A percentile compares a stretch with the other conserved stretches of the same genome.
These are phyloP conservation scores for Dipodomys spectabilis DNA, from an alignment of 2,113 vertebrate species.

Conservation along the genomic window DNA sequence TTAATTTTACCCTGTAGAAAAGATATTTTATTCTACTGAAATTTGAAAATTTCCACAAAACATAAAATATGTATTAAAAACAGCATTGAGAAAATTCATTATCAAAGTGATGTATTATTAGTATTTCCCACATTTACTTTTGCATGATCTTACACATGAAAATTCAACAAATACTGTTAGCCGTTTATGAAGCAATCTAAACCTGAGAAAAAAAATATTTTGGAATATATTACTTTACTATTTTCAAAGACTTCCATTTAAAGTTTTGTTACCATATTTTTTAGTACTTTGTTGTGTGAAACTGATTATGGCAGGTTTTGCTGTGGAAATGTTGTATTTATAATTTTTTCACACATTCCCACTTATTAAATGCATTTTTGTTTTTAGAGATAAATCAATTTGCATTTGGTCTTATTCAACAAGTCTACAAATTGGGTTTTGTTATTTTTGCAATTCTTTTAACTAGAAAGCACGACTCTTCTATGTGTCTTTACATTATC, in stretches of 20 bases:
- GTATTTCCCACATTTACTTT: neutral
- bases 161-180: slow-evolving; percentile 35
- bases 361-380: slow-evolving; percentile 59
- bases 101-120: neutral
- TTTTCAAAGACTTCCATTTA: slow-evolving; percentile 31
- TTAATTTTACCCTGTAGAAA: neutral
- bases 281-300: slow-evolving; percentile 65
- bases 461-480: slow-evolving; percentile 38
- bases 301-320: slow-evolving; percentile 62
- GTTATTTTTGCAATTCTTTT: neutral
- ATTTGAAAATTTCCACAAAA: neutral
- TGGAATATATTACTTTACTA: slow-evolving; percentile 48
- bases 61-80: neutral
- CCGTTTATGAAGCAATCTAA: neutral
- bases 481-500: neutral
- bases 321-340: slow-evolving; percentile 69
- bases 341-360: slow-evolving; percentile 54
- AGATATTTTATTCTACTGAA: neutral
- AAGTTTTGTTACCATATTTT: slow-evolving; percentile 57
- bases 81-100: neutral
- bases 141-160: neutral
- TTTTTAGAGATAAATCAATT: slow-evolving; percentile 46
- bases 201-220: slow-evolving; percentile 1
- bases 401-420: slow-evolving; percentile 54
- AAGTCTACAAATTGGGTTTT: neutral